Evolutionary conservation across 2,888 invertebrate genomes (phyloP), one percentile per base, ranked within the genome.

Genomic region (Myopa testacea): DNA sequence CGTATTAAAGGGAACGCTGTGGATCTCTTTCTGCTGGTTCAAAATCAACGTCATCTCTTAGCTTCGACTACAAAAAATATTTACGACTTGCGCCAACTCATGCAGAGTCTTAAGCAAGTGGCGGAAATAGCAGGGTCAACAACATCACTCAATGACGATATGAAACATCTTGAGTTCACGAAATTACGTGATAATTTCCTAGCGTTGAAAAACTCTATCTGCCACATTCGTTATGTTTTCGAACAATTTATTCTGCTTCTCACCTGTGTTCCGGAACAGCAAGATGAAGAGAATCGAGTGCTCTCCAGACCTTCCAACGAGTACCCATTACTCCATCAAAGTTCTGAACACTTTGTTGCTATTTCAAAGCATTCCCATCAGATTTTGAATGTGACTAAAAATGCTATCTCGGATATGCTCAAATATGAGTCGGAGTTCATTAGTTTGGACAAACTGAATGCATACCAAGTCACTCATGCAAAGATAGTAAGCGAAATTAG

Each of bases 1-100:
- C 91, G 97, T 73, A 95, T 96, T 84, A 93, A 93, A 87, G 98
- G 98, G 69, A 97, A 94, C 86, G 92, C 95, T 0, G 92, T 93
- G 26, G 95, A 97, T 84, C 89, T 98, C 63, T 91, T 95, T 91
- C 89, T 92, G 80, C 85, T 94, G 69, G 92, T 93, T 0, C 93
- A 93, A 82, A 90, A 90, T 19, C 94, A 95, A 86, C 93, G 95
- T 85, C 90, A 89, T 80, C 90, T 91, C 0, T 89, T 95, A 55
- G 91, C 92, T 0, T 91, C 91, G 81, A 91, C 92, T 16, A 91
- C 92, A 0, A 90, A 91, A 79, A 86, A 90, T 38, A 90, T 94
- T 1, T 92, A 91, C 81, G 91, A 92, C 68, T 84, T 94, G 52
- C 90, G 92, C 2, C 89, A 88, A 62, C 89, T 92, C 1, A 85